Percentiles rank a stretch among this genome's conserved stretches.
phyloP scores from a whole-genome alignment of 2,797 vertebrate species.

The Nannoperca australis region DNA sequence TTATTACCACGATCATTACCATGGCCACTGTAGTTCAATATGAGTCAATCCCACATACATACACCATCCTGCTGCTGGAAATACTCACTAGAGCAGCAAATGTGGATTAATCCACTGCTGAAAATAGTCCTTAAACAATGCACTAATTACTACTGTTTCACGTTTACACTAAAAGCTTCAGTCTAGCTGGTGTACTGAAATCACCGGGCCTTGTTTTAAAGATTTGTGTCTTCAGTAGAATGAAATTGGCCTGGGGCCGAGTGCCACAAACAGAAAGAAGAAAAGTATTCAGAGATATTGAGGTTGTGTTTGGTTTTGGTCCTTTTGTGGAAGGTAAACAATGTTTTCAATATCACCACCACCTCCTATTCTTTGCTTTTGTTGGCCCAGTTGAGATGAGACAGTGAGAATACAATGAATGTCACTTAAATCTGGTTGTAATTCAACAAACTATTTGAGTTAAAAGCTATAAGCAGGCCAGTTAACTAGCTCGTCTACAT shows the following conservation, averaged over 20 bases:
- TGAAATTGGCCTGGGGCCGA: neutral
- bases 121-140: neutral
- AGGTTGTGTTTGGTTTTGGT: neutral
- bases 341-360: neutral
- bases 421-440: neutral
- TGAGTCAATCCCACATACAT: neutral
- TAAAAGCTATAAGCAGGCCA: neutral
- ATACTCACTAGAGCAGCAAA: constrained; percentile 1
- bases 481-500: neutral
- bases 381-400: neutral
- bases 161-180: neutral
- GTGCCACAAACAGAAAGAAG: neutral
- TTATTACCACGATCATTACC: too few relatives aligned
- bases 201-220: neutral
- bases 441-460: neutral
- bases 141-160: neutral
- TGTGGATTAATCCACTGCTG: constrained; percentile 4
- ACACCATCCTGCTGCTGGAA: neutral
- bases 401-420: neutral
- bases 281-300: neutral
- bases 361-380: neutral
- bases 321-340: neutral
- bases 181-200: too few relatives aligned
- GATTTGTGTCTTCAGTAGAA: neutral
- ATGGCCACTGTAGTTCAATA: neutral